Base-by-base conservation (phyloP, 2,797 vertebrate genomes). In the Limnodromus scolopaceus region DNA sequence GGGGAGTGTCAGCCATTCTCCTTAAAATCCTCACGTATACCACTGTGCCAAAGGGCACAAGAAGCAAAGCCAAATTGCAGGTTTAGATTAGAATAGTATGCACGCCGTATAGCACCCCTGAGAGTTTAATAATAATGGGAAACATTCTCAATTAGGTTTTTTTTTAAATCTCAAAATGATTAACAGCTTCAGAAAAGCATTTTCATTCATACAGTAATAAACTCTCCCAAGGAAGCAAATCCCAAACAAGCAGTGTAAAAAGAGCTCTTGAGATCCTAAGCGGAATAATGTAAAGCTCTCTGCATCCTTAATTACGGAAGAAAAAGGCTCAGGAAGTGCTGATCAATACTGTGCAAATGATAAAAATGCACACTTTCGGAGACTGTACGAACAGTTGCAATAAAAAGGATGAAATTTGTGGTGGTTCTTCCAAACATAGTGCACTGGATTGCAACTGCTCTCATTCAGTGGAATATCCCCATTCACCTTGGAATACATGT, bases 141-240 rank as follows among this genome's bases (percentile, higher is more conserved):
- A 95, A 92, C 81, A 81, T 23, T 78, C 87, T 94, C 92, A 92
- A 84, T 95, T 96, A 94, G 32, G 8, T 78, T 92, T 41, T 41
- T 71, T 71, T 72, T 64, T 14, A 41, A 91, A 89, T 87, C 91
- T 65, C 70, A 48, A 87, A 79, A 92, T 80, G 55, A 96, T 96
- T 95, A 93, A 76, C 65, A 93, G 94, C 46, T 93, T 93, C 90
- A 90, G 87, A 94, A 95, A 88, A 89, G 66, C 80, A 79, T 93
- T 95, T 95, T 82, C 92, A 93, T 93, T 96, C 90, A 93, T 76
- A 84, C 53, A 81, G 63, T 54, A 91, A 96, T 87, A 95, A 88
- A 89, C 38, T 60, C 90, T 93, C 93, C 85, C 80, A 95, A 94
- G 87, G 61, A 93, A 95, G 80, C 49, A 94, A 97, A 96, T 93